Evolutionary conservation across 92 coral and sea anemone genomes (phyloP).

Genomic region (Galaxea fascicularis): DNA sequence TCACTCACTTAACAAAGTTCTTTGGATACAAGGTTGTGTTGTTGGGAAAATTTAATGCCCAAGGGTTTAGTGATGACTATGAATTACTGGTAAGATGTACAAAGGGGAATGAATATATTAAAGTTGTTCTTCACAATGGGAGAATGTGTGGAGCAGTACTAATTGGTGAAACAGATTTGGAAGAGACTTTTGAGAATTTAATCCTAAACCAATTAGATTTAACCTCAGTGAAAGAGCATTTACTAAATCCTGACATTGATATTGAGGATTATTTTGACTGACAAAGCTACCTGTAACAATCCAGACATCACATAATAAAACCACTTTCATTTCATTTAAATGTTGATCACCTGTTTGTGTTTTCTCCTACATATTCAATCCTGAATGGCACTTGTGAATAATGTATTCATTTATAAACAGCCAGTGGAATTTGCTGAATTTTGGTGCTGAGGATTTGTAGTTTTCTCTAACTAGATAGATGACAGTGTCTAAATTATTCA

Average conservation of each 20-base stretch:
- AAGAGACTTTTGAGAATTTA: slow-evolving; percentile 97
- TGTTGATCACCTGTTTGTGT: no score
- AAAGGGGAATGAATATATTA: slow-evolving; percentile 85
- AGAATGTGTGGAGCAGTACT: slow-evolving; percentile 90
- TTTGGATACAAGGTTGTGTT: slow-evolving; percentile 94
- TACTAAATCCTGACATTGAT: slow-evolving; percentile 88
- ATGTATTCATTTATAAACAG: no score
- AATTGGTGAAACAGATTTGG: slow-evolving; percentile 97
- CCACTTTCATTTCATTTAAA: not conserved
- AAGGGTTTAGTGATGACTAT: slow-evolving; percentile 78
- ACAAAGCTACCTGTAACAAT: not conserved
- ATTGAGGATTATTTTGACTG: slow-evolving; percentile 98
- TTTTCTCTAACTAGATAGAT: no score
- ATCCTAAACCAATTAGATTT: slow-evolving; percentile 93
- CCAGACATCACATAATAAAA: not conserved
- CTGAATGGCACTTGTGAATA: no score
- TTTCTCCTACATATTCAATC: no score
- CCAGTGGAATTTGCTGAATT: no score
- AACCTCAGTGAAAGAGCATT: slow-evolving; percentile 78
- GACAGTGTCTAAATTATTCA: no score
- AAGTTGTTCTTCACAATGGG: slow-evolving; percentile 86
- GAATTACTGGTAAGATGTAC: slow-evolving; percentile 87
- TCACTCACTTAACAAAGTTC: slow-evolving; percentile 91
- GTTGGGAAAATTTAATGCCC: slow-evolving; percentile 90
- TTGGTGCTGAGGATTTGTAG: no score